Percentiles rank a stretch among this genome's conserved stretches.
Conservation (phyloP, 2,888 invertebrate species). For the Teleiodes luculella region DNA sequence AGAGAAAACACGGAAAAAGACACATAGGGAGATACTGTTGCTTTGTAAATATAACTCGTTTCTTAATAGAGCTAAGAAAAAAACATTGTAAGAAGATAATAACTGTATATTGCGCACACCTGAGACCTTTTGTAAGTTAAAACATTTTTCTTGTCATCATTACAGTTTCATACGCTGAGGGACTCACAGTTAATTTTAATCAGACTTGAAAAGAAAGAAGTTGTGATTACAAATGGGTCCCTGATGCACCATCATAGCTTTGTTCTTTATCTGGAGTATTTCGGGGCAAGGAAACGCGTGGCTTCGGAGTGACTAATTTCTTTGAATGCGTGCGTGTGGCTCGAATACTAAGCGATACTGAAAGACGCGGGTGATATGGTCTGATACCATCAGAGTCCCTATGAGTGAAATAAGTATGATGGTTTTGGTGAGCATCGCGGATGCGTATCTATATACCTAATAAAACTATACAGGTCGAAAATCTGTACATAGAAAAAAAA, state of each 20-base stretch:
- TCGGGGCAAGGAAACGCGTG: constrained; percentile 18
- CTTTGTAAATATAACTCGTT: neutral
- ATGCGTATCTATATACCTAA: no score
- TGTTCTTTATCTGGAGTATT: constrained; percentile 15
- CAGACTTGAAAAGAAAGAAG: neutral
- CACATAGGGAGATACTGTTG: neutral
- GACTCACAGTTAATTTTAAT: neutral
- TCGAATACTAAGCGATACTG: constrained; percentile 15
- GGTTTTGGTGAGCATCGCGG: no score
- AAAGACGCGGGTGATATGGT: neutral
- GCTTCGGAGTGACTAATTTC: constrained; percentile 37
- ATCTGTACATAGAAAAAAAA: no score
- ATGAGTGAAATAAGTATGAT: no score
- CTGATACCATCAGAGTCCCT: no score
- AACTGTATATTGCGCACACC: neutral
- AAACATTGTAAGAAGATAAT: neutral
- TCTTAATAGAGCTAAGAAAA: neutral
- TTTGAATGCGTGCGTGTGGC: constrained; percentile 32
- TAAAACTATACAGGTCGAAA: no score
- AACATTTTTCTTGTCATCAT: neutral
- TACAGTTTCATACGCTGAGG: neutral
- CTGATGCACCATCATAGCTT: neutral
- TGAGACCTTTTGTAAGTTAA: neutral
- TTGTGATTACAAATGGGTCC: neutral
- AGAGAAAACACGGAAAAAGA: neutral